Percentiles rank a stretch among this genome's conserved stretches.
Evolutionary conservation across 2,888 invertebrate genomes (phyloP).

Genomic region (Actias luna): DNA sequence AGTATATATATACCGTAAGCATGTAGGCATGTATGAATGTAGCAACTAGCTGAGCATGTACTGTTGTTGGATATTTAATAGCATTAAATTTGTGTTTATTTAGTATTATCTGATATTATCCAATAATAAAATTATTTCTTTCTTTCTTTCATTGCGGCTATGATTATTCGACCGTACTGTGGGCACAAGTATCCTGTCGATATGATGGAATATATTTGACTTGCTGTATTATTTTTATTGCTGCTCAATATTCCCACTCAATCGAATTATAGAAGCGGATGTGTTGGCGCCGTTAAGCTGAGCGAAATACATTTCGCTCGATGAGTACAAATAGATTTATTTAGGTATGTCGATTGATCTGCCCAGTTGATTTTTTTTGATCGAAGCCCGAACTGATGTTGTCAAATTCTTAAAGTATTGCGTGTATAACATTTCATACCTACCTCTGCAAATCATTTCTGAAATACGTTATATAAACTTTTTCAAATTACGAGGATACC

Average conservation of each 20-base stretch:
- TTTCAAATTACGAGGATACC: too few relatives aligned
- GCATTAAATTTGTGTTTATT: too few relatives aligned
- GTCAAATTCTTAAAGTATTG: background rate
- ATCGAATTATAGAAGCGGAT: slow-evolving; percentile 23
- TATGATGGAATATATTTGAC: background rate
- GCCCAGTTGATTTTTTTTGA: background rate
- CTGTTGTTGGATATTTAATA: too few relatives aligned
- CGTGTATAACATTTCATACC: background rate
- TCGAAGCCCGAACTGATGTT: background rate
- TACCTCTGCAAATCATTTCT: background rate
- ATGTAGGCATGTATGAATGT: too few relatives aligned
- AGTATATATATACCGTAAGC: too few relatives aligned
- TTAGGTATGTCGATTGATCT: slow-evolving; percentile 8
- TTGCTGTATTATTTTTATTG: slow-evolving; percentile 16
- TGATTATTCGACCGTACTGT: background rate
- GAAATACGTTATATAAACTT: background rate
- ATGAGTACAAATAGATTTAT: slow-evolving; percentile 11
- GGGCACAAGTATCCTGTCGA: background rate
- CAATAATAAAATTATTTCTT: too few relatives aligned
- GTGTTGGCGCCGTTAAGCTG: slow-evolving; percentile 23
- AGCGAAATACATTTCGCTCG: slow-evolving; percentile 15
- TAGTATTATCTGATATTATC: too few relatives aligned
- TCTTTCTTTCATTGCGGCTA: background rate
- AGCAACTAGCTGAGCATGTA: too few relatives aligned
- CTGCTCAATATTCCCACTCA: slow-evolving; percentile 13